Conservation (phyloP, 2,888 invertebrate species). For the Sinopyrophorus schimmeli region DNA sequence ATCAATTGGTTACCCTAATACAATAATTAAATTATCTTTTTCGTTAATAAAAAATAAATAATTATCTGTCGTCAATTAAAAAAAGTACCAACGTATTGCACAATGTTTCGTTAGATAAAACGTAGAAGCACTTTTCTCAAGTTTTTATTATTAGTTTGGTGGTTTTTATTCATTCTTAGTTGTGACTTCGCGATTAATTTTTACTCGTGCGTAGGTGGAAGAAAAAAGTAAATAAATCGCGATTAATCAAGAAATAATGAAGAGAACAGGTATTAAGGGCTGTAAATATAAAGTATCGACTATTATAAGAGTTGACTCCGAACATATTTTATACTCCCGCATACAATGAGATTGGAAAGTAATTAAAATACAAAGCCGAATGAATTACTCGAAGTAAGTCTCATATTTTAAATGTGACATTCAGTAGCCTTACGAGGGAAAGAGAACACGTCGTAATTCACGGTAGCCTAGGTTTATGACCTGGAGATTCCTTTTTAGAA, state of each 20-base stretch:
- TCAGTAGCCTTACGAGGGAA: conserved; percentile 9
- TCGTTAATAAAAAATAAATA: no score
- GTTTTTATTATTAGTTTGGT: no score
- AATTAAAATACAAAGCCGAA: conserved; percentile 19
- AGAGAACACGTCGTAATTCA: conserved; percentile 10
- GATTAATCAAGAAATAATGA: no score
- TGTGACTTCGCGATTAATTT: conserved; percentile 1
- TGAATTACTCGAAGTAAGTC: conserved; percentile 10
- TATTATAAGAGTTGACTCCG: conserved; percentile 13
- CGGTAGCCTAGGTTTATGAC: conserved; percentile 16
- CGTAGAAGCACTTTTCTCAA: no score
- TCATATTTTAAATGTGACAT: conserved; percentile 13
- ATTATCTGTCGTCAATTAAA: no score
- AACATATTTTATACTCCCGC: conserved; percentile 17
- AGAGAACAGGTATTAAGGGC: conserved; percentile 14
- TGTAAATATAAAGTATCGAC: conserved; percentile 17
- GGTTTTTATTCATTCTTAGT: conserved; percentile 1
- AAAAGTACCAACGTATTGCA: no score
- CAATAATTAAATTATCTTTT: no score
- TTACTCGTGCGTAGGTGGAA: no score
- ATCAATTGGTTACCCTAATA: no score
- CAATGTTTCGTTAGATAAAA: no score
- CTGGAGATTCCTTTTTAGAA: conserved; percentile 12
- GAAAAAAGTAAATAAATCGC: no score
- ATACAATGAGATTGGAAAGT: conserved; percentile 9